Evolutionary conservation across 2,888 invertebrate species (phyloP).

Genomic region (Tetragonisca angustula): DNA sequence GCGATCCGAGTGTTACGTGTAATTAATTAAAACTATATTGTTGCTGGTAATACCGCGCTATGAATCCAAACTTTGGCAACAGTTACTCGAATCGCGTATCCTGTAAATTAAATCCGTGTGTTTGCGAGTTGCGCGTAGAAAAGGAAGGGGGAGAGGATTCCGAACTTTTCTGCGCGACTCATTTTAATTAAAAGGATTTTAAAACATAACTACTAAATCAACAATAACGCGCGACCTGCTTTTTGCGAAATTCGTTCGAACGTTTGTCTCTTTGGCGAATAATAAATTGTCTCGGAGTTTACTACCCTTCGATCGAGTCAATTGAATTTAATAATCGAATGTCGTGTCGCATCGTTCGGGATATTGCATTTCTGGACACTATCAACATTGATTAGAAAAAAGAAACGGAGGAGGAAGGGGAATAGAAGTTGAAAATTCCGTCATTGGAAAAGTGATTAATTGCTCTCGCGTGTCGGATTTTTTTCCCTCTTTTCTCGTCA

Average conservation of each 20-base stretch:
- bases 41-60: slow-evolving; percentile 12
- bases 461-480: not conserved
- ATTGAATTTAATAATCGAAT: not conserved
- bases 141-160: not conserved
- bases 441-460: not conserved
- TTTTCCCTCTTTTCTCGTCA: not conserved
- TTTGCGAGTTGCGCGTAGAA: not conserved
- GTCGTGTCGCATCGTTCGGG: not conserved
- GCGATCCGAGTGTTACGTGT: not conserved
- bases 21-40: slow-evolving; percentile 31
- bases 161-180: slow-evolving; percentile 14
- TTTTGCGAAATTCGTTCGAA: not conserved
- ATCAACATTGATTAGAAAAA: too few species aligned
- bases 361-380: not conserved
- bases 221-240: slow-evolving; percentile 2
- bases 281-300: not conserved
- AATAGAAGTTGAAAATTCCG: not conserved
- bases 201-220: slow-evolving; percentile 7
- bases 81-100: slow-evolving; percentile 10
- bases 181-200: slow-evolving; percentile 36
- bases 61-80: slow-evolving; percentile 29
- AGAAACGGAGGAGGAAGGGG: too few species aligned
- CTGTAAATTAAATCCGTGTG: slow-evolving; percentile 35
- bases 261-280: not conserved
- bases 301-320: not conserved